Evolutionary conservation across 2,888 invertebrate genomes (phyloP).

Genomic region (Bellardia pandia): DNA sequence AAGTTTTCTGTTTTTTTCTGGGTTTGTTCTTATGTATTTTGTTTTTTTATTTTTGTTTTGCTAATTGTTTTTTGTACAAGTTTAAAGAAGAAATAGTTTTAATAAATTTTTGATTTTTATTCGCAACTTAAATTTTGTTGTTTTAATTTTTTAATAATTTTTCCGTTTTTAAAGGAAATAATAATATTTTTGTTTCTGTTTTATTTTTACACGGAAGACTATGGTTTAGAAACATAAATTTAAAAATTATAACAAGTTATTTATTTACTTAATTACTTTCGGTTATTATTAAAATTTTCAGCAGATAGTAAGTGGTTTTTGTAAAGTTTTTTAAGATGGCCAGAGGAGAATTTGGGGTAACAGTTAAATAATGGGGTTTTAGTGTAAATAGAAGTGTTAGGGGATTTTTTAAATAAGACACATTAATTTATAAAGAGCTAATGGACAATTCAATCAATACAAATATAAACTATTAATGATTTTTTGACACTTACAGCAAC

Average conservation of each 20-base stretch:
- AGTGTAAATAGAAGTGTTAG: background rate
- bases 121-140: constrained; percentile 25
- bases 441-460: too few species aligned
- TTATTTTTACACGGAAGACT: constrained; percentile 64
- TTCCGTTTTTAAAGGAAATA: constrained; percentile 5
- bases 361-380: background rate
- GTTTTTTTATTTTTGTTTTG: background rate
- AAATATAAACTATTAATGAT: too few species aligned
- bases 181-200: constrained; percentile 2
- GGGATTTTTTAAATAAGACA: too few species aligned
- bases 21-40: too few species aligned
- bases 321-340: background rate
- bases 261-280: background rate
- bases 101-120: background rate
- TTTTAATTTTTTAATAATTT: background rate
- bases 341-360: background rate
- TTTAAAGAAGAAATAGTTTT: constrained; percentile 39
- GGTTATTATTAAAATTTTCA: background rate
- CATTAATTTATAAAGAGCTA: too few species aligned
- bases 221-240: constrained; percentile 56
- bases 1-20: constrained; percentile 47
- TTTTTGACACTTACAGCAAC: too few species aligned
- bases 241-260: background rate
- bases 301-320: background rate
- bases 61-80: constrained; percentile 19